Evolutionary conservation across 2,113 vertebrate genomes (phyloP).

Genomic region (Stomatorhinus ivindoensis): DNA sequence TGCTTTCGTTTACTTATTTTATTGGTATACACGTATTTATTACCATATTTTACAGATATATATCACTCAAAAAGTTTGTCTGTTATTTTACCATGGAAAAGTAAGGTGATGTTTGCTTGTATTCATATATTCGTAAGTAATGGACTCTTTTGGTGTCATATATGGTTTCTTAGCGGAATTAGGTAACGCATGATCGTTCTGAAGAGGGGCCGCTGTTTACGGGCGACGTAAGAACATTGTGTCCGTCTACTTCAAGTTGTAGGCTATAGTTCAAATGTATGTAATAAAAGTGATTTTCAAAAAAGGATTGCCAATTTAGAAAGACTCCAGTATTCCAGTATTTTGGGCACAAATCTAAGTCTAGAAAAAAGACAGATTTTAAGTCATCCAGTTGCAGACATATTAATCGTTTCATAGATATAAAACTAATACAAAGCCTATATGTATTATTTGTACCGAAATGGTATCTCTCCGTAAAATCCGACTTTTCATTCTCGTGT

Average conservation of each 20-base stretch:
- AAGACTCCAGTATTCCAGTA: background rate
- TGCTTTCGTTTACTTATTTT: background rate
- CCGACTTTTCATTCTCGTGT: constrained; percentile 77
- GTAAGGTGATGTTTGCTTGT: background rate
- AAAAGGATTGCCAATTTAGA: background rate
- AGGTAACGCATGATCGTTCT: background rate
- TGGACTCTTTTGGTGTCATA: background rate
- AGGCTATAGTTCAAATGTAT: background rate
- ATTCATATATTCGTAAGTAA: background rate
- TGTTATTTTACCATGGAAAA: background rate
- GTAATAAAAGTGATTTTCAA: background rate
- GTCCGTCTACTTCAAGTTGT: background rate
- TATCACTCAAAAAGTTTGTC: background rate
- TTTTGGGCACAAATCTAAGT: background rate
- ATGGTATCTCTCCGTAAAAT: constrained; percentile 86
- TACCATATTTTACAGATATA: background rate
- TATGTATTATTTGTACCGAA: constrained; percentile 24
- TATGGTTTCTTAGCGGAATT: background rate
- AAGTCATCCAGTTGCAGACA: background rate
- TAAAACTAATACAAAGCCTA: background rate
- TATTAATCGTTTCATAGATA: background rate
- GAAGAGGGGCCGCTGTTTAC: background rate
- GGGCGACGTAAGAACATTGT: background rate
- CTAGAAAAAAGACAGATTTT: background rate
- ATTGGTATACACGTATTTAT: background rate